phyloP scores from a whole-genome alignment of 2,797 vertebrate genomes.

The Parauchenoglanis ngamensis region DNA sequence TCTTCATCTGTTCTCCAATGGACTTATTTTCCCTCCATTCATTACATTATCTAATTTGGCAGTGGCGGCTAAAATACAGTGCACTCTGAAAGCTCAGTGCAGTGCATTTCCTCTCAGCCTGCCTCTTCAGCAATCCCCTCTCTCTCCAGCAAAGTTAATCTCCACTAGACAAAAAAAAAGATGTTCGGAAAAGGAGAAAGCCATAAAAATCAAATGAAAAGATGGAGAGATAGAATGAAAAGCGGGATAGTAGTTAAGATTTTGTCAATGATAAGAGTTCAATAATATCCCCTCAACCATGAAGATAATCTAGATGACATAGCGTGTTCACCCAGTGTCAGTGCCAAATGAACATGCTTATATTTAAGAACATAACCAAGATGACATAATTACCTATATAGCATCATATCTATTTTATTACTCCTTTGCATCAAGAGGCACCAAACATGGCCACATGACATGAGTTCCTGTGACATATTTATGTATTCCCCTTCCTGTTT shows the following conservation, averaged over 20 bases:
- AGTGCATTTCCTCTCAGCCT: slow-evolving; percentile 64
- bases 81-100: slow-evolving; percentile 71
- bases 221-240: slow-evolving; percentile 21
- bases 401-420: slow-evolving; percentile 7
- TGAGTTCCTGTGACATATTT: not conserved
- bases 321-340: slow-evolving; percentile 66
- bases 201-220: slow-evolving; percentile 41
- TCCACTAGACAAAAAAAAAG: slow-evolving; percentile 15
- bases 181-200: slow-evolving; percentile 15
- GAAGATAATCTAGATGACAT: slow-evolving; percentile 51
- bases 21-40: slow-evolving; percentile 58
- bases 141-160: slow-evolving; percentile 23
- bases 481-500: not conserved
- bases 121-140: slow-evolving; percentile 71
- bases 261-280: not conserved
- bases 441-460: not conserved
- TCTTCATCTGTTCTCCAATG: slow-evolving; percentile 72
- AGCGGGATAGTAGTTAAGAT: not conserved
- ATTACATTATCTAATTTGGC: slow-evolving; percentile 77
- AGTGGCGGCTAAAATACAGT: slow-evolving; percentile 69
- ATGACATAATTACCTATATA: slow-evolving; percentile 5
- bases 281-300: not conserved
- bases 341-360: slow-evolving; percentile 65
- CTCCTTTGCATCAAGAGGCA: not conserved
- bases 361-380: slow-evolving; percentile 72